phyloP scores from a whole-genome alignment of 2,797 vertebrate species.

The Erithacus rubecula region DNA sequence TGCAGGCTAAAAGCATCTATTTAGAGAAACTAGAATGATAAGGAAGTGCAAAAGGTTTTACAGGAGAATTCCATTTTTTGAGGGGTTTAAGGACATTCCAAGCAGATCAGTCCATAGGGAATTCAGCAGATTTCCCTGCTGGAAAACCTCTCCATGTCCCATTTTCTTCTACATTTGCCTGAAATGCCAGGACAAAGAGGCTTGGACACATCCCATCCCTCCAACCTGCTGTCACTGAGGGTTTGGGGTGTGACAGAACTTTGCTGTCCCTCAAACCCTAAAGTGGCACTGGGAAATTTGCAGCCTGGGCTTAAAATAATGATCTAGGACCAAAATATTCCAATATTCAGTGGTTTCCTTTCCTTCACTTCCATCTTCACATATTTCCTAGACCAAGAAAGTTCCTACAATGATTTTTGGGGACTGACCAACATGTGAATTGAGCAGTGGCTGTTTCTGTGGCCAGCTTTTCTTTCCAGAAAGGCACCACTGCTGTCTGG shows the following conservation, averaged over 20 bases:
- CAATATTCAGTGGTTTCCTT: not conserved
- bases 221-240: fast-evolving
- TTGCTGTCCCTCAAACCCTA: not conserved
- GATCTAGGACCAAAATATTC: not conserved
- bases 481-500: not conserved
- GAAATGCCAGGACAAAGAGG: not conserved
- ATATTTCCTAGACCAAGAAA: not conserved
- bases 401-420: fast-evolving
- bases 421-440: not conserved
- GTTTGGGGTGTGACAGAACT: not conserved
- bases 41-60: not conserved
- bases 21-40: not conserved
- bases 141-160: not conserved
- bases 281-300: not conserved
- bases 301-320: not conserved
- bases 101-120: not conserved
- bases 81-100: not conserved
- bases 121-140: not conserved
- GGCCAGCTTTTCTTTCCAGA: not conserved
- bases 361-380: not conserved
- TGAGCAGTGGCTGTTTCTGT: not conserved
- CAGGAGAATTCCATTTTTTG: not conserved
- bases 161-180: not conserved
- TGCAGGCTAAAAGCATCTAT: not conserved
- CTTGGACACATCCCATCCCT: not conserved